Evolutionary conservation across 1,140 invertebrate genomes (phyloP), one percentile per base, ranked within the genome.

Genomic region (Choristoneura fumiferana): DNA sequence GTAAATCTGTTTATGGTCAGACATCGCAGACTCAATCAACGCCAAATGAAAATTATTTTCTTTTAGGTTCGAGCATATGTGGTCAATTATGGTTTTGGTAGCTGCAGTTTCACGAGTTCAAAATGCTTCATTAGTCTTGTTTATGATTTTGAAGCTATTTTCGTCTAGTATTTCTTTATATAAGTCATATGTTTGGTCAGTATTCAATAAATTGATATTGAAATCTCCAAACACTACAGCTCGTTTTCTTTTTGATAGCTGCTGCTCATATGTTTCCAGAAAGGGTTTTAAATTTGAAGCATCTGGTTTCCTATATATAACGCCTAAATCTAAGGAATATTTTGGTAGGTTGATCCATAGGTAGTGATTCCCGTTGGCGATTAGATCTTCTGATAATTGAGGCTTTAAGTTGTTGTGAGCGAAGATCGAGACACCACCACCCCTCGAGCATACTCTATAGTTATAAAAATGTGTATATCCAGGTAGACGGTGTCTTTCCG

Each of bases 401-500:
- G 52, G 52, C 36, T 43, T 35, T 29, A 66, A 14, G 13, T 8
- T 36, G n/a, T 56, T 56, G 12, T 58, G 56, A 0, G 58, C 45
- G 18, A 38, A 62, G n/a, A 66, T 62, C 0, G 59, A 66, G 9
- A 61, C 59, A 14, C 63, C 63, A 22, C 63, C 53, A 2, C 54
- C 56, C 10, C n/a, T 59, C 49, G 13, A 12, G 13, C 10, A 14
- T 5, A 8, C 8, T 13, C 38, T 39, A 8, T 12, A 14, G 9
- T 15, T 65, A 45, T 58, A 60, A 35, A 40, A 57, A 13, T 61
- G 59, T 40, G 43, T 43, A 22, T 62, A 62, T n/a, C 56, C 55
- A 4, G 53, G 57, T 13, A 66, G n/a, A 1, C 53, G 17, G 9
- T 54, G 53, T 10, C 3, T 22, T 18, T 53, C 6, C 8, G 57